Base-by-base conservation (phyloP, 1,140 invertebrate genomes). In the Stenopsyche tienmushanensis region DNA sequence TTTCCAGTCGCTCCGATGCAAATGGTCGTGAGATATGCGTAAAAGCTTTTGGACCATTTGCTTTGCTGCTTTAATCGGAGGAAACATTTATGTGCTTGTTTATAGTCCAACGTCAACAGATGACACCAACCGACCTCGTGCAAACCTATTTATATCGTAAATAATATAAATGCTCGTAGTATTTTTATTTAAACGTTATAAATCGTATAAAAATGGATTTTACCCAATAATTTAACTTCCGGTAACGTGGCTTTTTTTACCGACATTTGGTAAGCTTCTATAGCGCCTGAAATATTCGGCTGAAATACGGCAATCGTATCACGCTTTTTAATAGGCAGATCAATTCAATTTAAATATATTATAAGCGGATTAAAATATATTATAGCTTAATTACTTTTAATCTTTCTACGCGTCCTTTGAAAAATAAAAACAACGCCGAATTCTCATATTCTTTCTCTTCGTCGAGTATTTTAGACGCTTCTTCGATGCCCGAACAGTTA, bases 41-140 rank as follows among this genome's bases (percentile, higher is more conserved):
- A 90, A 71, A 89, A 89, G 67, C 81, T 83, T 68, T 84, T 83
- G 10, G 88, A 89, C 88, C 88, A 90, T 64, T 81, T 74, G 7
- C 87, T 89, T 45, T 86, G 81, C 34, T 83, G 77, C 52, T 83
- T 83, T 8, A 90, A 76, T 71, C 81, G 82, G 2, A 77, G 72
- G 66, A 90, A 88, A 17, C 81, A 83, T 49, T 73, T 72, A 67
- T 84, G 77, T 1, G 86, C 84, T 63, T 83, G 76, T 24, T 77
- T 74, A 77, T 83, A 90, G 68, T 85, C 82, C 26, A 91, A 75
- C 45, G 83, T 81, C 67, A 89, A 86, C 18, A 90, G 72, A 70
- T 87, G 81, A 72, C 87, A 89, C 88, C 88, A 90, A 39, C 85
- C 88, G 18, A 87, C 84, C 76, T 91, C 89, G 74, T 90, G 88